Evolutionary conservation across 2,797 vertebrate genomes (phyloP).

Genomic region (Petrocephalus sullivani): DNA sequence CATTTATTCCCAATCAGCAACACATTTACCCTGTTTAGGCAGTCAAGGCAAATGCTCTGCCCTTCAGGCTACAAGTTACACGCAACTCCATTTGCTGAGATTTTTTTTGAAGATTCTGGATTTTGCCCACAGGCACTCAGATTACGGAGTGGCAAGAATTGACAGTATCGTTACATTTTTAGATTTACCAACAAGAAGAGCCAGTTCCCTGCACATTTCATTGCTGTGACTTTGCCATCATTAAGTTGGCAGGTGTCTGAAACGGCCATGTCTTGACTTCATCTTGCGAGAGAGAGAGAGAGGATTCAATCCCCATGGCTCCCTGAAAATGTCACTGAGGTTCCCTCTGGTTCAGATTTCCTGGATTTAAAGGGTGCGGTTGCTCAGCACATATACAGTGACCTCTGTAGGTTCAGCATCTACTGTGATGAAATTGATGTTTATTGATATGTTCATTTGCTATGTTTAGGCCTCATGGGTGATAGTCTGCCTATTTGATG

Average conservation of each 20-base stretch:
- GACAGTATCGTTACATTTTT: constrained; percentile 12
- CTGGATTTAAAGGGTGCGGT: not conserved
- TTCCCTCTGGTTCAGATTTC: not conserved
- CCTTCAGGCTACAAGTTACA: not conserved
- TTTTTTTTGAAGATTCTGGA: constrained; percentile 12
- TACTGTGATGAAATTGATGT: not conserved
- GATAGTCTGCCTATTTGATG: not conserved
- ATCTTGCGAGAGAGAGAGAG: not conserved
- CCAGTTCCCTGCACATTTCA: not conserved
- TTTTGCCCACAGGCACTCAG: not conserved
- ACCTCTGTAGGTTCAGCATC: not conserved
- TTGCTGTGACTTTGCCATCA: constrained; percentile 1
- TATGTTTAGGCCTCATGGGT: not conserved
- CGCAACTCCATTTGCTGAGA: not conserved
- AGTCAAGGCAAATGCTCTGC: not conserved
- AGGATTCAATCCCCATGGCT: not conserved
- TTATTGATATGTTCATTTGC: not conserved
- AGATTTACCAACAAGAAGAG: not conserved
- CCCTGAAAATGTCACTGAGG: not conserved
- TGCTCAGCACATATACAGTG: not conserved
- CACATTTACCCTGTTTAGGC: not conserved
- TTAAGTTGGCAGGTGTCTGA: constrained; percentile 29
- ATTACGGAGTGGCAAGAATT: not conserved
- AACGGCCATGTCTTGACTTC: not conserved
- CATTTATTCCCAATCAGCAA: not conserved